phyloP scores from a whole-genome alignment of 2,113 vertebrate genomes.

The Percopsis transmontana region DNA sequence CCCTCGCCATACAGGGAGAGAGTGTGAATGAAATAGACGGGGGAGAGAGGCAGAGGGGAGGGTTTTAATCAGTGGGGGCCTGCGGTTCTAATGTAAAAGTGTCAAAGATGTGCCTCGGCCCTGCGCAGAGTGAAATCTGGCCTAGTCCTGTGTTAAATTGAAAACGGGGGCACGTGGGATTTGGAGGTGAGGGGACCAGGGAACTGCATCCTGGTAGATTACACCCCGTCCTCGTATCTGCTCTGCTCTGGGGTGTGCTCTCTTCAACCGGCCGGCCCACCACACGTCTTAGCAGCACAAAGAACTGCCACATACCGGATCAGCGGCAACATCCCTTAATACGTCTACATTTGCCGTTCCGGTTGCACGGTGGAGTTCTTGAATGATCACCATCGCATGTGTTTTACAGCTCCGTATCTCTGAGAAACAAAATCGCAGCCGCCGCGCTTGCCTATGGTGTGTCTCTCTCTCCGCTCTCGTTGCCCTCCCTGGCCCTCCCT shows the following conservation, averaged over 20 bases:
- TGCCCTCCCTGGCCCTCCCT: slow-evolving; percentile 2
- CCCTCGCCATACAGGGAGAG: slow-evolving; percentile 11
- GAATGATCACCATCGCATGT: neutral
- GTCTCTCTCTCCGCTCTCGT: too few species aligned
- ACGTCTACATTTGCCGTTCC: neutral
- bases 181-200: slow-evolving; percentile 58
- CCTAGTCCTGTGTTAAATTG: slow-evolving; percentile 74
- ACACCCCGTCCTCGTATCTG: slow-evolving; percentile 40
- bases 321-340: neutral
- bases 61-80: slow-evolving; percentile 68
- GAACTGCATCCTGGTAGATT: slow-evolving; percentile 67
- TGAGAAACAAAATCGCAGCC: slow-evolving; percentile 10
- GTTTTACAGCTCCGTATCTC: neutral
- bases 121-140: slow-evolving; percentile 65
- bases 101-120: slow-evolving; percentile 67
- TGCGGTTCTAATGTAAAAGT: slow-evolving; percentile 71
- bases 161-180: slow-evolving; percentile 75
- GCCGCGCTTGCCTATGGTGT: neutral
- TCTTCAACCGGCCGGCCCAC: neutral
- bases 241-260: slow-evolving; percentile 11
- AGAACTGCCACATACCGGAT: neutral
- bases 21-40: slow-evolving; percentile 17
- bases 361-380: neutral
- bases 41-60: slow-evolving; percentile 34
- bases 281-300: slow-evolving; percentile 8